Evolutionary conservation across 2,797 vertebrate species (phyloP).

Genomic region (Euphonia xanthogaster): DNA sequence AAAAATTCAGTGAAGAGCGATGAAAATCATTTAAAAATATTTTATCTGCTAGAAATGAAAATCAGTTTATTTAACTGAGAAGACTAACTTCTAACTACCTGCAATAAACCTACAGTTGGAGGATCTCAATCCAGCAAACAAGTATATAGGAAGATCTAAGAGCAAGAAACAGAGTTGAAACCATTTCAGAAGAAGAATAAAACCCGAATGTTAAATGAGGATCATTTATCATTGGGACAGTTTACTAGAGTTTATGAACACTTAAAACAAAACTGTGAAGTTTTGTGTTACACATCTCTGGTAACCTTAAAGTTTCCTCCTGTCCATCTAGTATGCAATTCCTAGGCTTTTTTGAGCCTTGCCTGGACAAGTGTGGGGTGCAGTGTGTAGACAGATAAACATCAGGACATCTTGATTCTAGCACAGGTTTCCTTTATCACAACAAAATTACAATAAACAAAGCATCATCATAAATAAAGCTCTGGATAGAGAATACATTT

Average conservation of each 20-base stretch:
- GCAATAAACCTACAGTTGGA: not conserved
- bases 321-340: not conserved
- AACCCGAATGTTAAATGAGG: not conserved
- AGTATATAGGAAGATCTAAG: not conserved
- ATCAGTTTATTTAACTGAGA: not conserved
- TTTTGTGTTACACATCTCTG: not conserved
- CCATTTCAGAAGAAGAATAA: not conserved
- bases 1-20: not conserved
- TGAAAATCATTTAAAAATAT: not conserved
- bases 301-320: not conserved
- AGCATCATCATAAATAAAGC: not conserved
- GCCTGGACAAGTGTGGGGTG: not conserved
- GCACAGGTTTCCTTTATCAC: not conserved
- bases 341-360: not conserved
- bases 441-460: not conserved
- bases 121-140: not conserved
- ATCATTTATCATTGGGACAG: not conserved
- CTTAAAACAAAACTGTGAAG: not conserved
- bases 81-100: not conserved
- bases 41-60: not conserved
- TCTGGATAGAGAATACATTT: not conserved
- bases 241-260: not conserved
- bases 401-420: not conserved
- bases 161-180: not conserved
- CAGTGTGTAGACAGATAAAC: fast-evolving